Conservation (phyloP, 2,797 vertebrate species). For the Rhinatrema bivittatum region DNA sequence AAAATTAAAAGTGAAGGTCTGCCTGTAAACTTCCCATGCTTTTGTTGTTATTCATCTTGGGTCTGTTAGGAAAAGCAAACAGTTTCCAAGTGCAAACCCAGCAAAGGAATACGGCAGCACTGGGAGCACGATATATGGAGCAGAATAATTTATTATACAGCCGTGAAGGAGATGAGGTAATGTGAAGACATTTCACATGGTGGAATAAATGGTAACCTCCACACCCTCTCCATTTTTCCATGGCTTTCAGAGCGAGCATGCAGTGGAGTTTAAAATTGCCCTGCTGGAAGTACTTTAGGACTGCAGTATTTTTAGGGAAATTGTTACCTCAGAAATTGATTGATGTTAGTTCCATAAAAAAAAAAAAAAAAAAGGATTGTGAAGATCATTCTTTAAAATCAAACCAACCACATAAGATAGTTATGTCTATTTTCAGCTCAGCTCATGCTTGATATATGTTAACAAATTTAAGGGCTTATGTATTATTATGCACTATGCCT, state of each 20-base stretch:
- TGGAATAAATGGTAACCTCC: not conserved
- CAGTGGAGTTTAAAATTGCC: not conserved
- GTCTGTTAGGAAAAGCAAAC: slow-evolving; percentile 6
- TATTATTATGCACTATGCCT: too few relatives aligned
- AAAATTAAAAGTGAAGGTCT: slow-evolving; percentile 6
- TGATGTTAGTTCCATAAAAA: not conserved
- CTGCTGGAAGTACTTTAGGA: not conserved
- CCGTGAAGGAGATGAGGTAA: not conserved
- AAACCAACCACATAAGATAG: too few relatives aligned
- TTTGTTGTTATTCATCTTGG: slow-evolving; percentile 1
- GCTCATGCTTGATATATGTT: too few relatives aligned
- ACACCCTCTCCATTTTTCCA: not conserved
- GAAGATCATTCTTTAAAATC: too few relatives aligned
- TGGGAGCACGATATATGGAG: not conserved
- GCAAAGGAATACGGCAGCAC: not conserved
- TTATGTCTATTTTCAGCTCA: too few relatives aligned
- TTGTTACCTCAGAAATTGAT: not conserved
- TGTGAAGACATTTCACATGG: not conserved
- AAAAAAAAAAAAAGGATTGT: not conserved
- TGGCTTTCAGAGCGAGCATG: not conserved
- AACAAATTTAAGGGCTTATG: too few relatives aligned
- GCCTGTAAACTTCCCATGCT: slow-evolving; percentile 7
- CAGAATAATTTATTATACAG: not conserved
- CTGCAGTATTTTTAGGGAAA: not conserved
- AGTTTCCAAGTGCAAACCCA: slow-evolving; percentile 1